phyloP scores from a whole-genome alignment of 2,113 vertebrate genomes.

The Phoxinus phoxinus region DNA sequence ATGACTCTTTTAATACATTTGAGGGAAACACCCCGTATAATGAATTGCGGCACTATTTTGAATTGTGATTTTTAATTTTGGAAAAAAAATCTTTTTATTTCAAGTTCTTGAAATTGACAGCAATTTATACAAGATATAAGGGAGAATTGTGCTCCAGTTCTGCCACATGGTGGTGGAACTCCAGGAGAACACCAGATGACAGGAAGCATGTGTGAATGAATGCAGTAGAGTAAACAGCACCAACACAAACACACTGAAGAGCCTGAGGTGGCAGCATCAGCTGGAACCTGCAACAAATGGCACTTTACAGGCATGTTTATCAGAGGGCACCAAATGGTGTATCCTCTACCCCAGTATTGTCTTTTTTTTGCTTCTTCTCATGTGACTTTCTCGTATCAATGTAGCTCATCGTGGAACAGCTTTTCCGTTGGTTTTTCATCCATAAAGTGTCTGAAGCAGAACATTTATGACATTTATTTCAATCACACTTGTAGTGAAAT shows the following conservation, averaged over 20 bases:
- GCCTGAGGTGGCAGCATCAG: slow-evolving; percentile 5
- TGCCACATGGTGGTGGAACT: neutral
- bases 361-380: neutral
- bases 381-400: neutral
- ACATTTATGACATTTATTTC: too few relatives aligned
- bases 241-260: slow-evolving; percentile 7
- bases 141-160: neutral
- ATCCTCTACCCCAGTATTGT: neutral
- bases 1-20: neutral
- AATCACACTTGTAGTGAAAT: too few relatives aligned
- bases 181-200: neutral
- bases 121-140: neutral
- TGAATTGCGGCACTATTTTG: neutral
- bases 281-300: neutral
- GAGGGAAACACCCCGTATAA: neutral
- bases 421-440: too few relatives aligned
- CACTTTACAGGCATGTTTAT: neutral
- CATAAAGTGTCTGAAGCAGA: too few relatives aligned
- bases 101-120: neutral
- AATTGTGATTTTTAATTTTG: neutral
- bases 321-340: neutral
- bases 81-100: neutral
- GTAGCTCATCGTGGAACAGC: neutral
- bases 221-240: slow-evolving; percentile 3
- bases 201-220: neutral